Evolutionary conservation across 2,888 invertebrate genomes (phyloP), one percentile per base, ranked within the genome.

Genomic region (Antheraea yamamai): DNA sequence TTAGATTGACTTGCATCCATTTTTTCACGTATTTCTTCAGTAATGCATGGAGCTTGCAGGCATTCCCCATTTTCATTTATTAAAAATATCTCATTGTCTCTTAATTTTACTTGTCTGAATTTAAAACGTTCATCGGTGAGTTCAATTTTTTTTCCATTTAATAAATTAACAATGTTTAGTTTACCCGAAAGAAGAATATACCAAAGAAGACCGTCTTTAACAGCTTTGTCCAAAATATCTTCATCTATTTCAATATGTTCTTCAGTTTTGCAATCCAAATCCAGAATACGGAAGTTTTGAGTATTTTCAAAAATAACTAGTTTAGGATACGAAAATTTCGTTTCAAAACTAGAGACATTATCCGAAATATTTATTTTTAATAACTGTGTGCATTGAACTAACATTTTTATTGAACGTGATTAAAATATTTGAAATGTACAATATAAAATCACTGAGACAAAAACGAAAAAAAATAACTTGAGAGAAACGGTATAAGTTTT

Each of bases 11-110:
- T 85, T 72, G 85, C 82, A 39, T 76, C 76, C 61, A 92, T 81
- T 78, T 86, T 84, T 70, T 81, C 75, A 64, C 79, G 75, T 51
- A 94, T 75, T 55, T 90, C 87, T 73, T 86, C 79, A 30, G 79
- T 76, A 35, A 78, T 81, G 70, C 83, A 83, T 30, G 90, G 85
- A 47, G 80, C 77, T 23, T 77, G 70, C 64, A 92, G 87, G 14
- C 82, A 83, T 79, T 94, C 93, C 26, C 91, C 91, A 84, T 90
- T 87, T 82, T 92, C 90, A 82, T 90, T 94, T 20, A 89, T 79
- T 52, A 95, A 82, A 77, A 86, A 78, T 66, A 94, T 78, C 23
- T 81, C 82, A 14, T 82, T 79, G 0, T 81, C 78, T 76, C 79
- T 80, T 35, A 77, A 81, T 77, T 79, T 79, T 70, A 91, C 82